Conservation (phyloP, 2,797 vertebrate species). For the Gallinago stenura region DNA sequence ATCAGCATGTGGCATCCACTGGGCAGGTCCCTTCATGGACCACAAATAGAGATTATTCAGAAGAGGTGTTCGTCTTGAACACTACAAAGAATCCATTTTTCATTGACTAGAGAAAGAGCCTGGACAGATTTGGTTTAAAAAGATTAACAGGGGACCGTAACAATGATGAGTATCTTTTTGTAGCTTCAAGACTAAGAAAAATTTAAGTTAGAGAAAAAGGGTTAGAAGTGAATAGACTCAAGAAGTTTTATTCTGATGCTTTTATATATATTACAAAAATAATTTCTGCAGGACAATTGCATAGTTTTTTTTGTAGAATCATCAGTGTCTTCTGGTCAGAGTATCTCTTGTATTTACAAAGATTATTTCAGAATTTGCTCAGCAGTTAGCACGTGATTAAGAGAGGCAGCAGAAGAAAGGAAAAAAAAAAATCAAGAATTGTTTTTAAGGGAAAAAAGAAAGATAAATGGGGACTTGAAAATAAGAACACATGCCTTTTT, state of each 20-base stretch:
- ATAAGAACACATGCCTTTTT: neutral
- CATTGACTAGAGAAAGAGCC: neutral
- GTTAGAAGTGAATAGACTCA: neutral
- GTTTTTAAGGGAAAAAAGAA: neutral
- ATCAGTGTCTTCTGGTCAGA: neutral
- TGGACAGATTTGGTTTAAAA: neutral
- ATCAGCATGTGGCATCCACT: neutral
- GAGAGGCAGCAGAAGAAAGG: neutral
- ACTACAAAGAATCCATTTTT: neutral
- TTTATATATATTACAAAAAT: neutral
- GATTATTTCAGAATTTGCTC: neutral
- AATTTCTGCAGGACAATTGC: neutral
- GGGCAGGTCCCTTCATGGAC: neutral
- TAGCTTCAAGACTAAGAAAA: neutral
- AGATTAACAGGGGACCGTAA: neutral
- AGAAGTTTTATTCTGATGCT: neutral
- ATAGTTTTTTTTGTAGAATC: neutral
- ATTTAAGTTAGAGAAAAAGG: neutral
- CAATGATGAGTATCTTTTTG: neutral
- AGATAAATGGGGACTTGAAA: neutral
- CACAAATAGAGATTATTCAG: rapidly evolving
- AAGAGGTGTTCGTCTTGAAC: neutral
- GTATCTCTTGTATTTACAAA: neutral
- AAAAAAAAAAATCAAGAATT: neutral
- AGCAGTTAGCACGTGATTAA: neutral